These are phyloP conservation scores for Cheiracanthium punctorium DNA, from an alignment of 2,888 invertebrate species.

Conservation along the genomic window DNA sequence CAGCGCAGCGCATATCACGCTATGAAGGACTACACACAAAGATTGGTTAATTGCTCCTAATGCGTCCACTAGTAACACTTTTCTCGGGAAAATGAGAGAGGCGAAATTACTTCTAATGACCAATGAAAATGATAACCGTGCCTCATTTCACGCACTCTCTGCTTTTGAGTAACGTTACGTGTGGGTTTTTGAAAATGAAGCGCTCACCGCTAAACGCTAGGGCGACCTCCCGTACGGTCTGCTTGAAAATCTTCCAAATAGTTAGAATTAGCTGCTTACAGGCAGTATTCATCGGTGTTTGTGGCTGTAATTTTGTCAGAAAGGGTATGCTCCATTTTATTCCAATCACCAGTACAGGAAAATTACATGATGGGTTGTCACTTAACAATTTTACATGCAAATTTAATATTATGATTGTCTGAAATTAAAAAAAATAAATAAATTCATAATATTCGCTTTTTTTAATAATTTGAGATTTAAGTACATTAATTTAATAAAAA, in stretches of 20 bases:
- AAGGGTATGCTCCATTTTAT: too few relatives aligned
- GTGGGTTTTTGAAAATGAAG: not conserved
- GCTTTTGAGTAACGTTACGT: not conserved
- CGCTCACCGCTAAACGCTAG: not conserved
- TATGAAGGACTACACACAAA: not conserved
- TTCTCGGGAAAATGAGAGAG: not conserved
- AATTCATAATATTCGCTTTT: too few relatives aligned
- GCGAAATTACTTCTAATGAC: conserved; percentile 4
- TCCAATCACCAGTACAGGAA: too few relatives aligned
- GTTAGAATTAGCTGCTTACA: not conserved
- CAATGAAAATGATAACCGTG: conserved; percentile 1
- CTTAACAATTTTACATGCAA: too few relatives aligned
- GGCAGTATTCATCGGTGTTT: too few relatives aligned
- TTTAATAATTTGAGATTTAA: too few relatives aligned
- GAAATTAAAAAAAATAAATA: too few relatives aligned
- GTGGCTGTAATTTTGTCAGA: too few relatives aligned
- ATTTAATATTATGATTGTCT: too few relatives aligned
- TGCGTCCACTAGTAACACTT: not conserved
- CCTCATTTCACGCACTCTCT: conserved; percentile 8
- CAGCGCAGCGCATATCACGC: not conserved
- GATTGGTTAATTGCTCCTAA: conserved; percentile 10
- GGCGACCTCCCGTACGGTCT: not conserved
- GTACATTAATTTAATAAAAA: too few relatives aligned
- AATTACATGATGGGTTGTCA: too few relatives aligned
- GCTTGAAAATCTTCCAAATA: not conserved